These are phyloP conservation scores for Cyphomyrus discorhynchus DNA, from an alignment of 2,113 vertebrate species.

Conservation along the genomic window DNA sequence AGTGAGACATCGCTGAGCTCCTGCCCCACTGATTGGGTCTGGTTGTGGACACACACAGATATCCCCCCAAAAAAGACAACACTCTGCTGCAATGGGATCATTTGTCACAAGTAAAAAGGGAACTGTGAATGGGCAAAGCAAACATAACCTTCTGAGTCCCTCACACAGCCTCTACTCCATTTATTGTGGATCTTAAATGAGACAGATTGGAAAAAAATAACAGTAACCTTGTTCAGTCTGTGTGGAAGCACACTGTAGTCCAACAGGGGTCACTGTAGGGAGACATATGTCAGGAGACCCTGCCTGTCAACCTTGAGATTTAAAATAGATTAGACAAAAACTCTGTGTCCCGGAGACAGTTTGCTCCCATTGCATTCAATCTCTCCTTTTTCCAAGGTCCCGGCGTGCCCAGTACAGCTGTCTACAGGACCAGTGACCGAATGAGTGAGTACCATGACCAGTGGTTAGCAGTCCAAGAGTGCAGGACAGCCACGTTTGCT, in stretches of 20 bases:
- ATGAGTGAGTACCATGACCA: slow-evolving; percentile 69
- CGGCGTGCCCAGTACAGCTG: slow-evolving; percentile 72
- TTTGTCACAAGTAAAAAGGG: not conserved
- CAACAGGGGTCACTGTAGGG: not conserved
- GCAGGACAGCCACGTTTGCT: not conserved
- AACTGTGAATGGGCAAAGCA: not conserved
- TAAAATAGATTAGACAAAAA: not conserved
- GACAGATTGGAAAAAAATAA: not conserved
- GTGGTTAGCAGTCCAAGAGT: not conserved
- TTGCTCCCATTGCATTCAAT: not conserved
- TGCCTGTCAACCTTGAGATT: not conserved
- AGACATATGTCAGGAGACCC: not conserved
- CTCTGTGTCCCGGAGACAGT: not conserved
- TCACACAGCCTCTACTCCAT: not conserved
- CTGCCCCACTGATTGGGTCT: not conserved
- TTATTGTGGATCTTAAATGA: not conserved
- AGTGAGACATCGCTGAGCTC: not conserved
- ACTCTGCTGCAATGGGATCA: not conserved
- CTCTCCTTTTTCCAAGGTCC: slow-evolving; percentile 65
- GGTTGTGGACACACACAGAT: not conserved
- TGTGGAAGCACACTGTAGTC: not conserved
- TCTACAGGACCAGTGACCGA: slow-evolving; percentile 70
- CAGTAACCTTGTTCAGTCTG: not conserved
- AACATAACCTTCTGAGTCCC: not conserved
- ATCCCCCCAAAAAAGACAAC: not conserved